Conservation (phyloP, 1,140 invertebrate species). For the Sitobion miscanthi region DNA sequence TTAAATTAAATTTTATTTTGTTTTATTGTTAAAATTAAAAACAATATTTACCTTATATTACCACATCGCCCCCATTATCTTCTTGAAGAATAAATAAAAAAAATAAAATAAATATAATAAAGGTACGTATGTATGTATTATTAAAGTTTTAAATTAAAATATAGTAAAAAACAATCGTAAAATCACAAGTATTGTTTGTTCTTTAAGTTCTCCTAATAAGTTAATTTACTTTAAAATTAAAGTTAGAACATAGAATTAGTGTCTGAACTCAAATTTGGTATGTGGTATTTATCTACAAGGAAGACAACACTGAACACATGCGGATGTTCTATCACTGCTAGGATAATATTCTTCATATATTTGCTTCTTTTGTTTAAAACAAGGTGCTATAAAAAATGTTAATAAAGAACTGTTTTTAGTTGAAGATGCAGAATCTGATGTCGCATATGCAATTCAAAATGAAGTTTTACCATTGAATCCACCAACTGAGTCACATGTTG, state of each 20-base stretch:
- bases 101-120: too few relatives aligned
- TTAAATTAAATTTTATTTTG: background rate
- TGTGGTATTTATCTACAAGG: background rate
- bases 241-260: background rate
- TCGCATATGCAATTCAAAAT: background rate
- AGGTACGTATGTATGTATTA: too few relatives aligned
- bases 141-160: background rate
- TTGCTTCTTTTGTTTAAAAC: background rate
- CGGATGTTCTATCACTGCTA: background rate
- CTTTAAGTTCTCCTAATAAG: background rate
- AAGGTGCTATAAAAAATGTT: background rate
- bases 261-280: background rate
- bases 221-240: background rate
- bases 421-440: background rate
- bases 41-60: background rate
- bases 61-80: too few relatives aligned
- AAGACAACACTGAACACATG: background rate
- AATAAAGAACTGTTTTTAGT: conserved; percentile 5
- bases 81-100: too few relatives aligned
- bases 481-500: background rate
- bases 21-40: background rate
- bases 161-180: background rate
- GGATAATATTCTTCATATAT: background rate
- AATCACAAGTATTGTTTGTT: background rate
- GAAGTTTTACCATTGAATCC: background rate